Conservation (phyloP, 2,113 vertebrate genomes). For the Nothoprocta pentlandii region DNA sequence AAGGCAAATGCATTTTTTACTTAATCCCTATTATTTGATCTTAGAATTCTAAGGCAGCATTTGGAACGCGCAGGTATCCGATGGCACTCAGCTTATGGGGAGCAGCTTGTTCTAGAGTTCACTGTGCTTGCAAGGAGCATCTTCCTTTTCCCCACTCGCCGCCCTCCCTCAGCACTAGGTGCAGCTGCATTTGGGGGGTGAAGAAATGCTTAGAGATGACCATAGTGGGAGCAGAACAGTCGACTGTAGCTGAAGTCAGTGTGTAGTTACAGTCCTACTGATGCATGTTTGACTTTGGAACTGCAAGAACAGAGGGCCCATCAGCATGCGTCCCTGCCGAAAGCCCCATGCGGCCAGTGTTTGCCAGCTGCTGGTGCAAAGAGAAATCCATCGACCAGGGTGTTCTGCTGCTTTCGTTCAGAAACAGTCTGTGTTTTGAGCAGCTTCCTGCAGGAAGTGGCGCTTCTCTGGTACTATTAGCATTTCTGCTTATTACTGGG, state of each 20-base stretch:
- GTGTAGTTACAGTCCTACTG: background rate
- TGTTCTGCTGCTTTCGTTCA: background rate
- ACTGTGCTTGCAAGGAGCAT: background rate
- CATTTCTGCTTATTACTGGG: background rate
- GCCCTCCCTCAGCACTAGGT: background rate
- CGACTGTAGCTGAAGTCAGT: background rate
- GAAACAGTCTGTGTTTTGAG: background rate
- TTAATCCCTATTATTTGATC: background rate
- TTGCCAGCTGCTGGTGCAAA: constrained; percentile 36
- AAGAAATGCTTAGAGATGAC: background rate
- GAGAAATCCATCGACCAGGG: background rate
- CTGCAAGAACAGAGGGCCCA: background rate
- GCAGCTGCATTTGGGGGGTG: background rate
- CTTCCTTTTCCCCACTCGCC: background rate
- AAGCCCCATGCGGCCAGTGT: constrained; percentile 5
- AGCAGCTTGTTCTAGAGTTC: background rate
- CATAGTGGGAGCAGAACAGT: background rate
- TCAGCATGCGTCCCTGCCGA: background rate
- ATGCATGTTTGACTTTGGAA: constrained; percentile 29
- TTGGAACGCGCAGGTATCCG: background rate
- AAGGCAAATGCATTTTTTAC: background rate
- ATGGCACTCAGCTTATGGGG: background rate
- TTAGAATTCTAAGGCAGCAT: background rate
- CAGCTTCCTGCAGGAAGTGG: background rate
- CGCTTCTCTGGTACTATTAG: constrained; percentile 3